Conservation (phyloP, 92 coral and sea anemone genomes). For the Ricordea florida region DNA sequence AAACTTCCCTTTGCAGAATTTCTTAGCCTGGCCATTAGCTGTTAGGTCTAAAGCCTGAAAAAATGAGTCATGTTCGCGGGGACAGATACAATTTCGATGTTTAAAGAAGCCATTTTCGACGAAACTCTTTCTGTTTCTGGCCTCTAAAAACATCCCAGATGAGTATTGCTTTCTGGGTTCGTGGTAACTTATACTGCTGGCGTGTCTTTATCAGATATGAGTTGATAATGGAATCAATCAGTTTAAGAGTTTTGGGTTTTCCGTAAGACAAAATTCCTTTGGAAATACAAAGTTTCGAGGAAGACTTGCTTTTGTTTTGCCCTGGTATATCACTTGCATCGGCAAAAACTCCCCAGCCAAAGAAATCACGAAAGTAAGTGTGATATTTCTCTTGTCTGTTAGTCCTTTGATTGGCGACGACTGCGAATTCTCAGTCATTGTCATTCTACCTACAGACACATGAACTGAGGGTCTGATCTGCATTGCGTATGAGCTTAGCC, state of each 20-base stretch:
- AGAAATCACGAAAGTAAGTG: too few relatives aligned
- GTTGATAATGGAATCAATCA: background rate
- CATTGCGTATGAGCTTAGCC: too few relatives aligned
- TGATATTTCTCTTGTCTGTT: too few relatives aligned
- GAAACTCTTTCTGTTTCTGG: constrained; percentile 19
- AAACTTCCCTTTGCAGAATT: constrained; percentile 29
- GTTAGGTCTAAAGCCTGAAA: constrained; percentile 12
- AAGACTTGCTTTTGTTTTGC: constrained; percentile 10
- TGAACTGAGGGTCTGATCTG: too few relatives aligned
- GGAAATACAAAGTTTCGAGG: constrained; percentile 1
- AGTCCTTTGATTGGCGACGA: too few relatives aligned
- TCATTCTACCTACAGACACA: too few relatives aligned
- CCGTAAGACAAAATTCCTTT: constrained; percentile 1
- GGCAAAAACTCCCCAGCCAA: constrained; percentile 46
- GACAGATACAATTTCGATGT: constrained; percentile 12
- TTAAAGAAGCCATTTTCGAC: constrained; percentile 25
- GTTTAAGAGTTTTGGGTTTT: too few relatives aligned
- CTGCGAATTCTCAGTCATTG: too few relatives aligned
- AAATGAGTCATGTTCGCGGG: too few relatives aligned
- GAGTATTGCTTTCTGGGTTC: constrained; percentile 20
- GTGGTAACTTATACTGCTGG: constrained; percentile 5
- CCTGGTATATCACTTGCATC: constrained; percentile 27
- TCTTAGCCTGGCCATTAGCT: constrained; percentile 29
- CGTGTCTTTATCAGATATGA: constrained; percentile 18
- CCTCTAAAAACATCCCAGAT: constrained; percentile 49